Conservation (phyloP, 2,888 invertebrate species). For the Ariolimax columbianus region DNA sequence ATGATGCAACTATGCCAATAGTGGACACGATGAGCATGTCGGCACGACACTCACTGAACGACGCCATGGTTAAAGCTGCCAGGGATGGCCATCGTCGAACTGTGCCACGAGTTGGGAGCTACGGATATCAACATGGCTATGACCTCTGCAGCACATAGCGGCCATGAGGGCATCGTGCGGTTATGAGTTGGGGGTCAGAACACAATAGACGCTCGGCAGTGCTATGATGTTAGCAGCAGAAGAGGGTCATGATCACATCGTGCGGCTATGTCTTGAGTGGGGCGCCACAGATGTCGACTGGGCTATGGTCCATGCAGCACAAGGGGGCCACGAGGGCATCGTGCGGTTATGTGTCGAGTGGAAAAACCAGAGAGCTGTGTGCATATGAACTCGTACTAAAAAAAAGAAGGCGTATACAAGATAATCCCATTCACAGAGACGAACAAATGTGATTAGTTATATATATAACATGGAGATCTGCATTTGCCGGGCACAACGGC, state of each 20-base stretch:
- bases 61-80: too few species aligned
- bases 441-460: too few species aligned
- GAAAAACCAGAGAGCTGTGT: too few species aligned
- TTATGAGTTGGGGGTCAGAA: not conserved
- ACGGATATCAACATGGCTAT: slow-evolving; percentile 1
- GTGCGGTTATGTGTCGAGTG: not conserved
- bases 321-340: not conserved
- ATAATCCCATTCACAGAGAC: too few species aligned
- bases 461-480: too few species aligned
- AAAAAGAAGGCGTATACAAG: too few species aligned
- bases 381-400: too few species aligned
- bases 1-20: too few species aligned
- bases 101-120: not conserved
- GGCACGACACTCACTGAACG: too few species aligned
- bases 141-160: not conserved
- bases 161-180: not conserved
- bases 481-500: too few species aligned
- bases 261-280: not conserved
- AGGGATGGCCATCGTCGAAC: not conserved
- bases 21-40: too few species aligned
- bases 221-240: not conserved
- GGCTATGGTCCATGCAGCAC: not conserved
- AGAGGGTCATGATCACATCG: not conserved
- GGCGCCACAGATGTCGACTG: not conserved
- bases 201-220: not conserved